These are phyloP conservation scores for Limanda limanda DNA, from an alignment of 2,113 vertebrate genomes.

Conservation along the genomic window DNA sequence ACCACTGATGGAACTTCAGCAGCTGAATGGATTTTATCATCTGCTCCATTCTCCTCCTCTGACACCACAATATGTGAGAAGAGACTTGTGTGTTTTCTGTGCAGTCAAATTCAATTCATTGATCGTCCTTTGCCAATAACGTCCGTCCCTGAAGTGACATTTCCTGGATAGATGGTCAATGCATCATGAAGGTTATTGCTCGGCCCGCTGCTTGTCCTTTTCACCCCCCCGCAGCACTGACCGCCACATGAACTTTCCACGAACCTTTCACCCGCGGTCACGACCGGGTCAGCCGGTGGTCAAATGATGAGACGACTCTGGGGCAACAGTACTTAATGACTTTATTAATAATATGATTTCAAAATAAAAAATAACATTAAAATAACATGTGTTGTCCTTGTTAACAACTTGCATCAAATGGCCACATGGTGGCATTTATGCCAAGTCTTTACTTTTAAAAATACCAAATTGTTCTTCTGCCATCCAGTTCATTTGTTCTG, in stretches of 20 bases:
- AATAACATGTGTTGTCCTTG: constrained; percentile 81
- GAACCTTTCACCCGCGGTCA: constrained; percentile 39
- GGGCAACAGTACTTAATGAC: constrained; percentile 83
- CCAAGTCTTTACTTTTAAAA: constrained; percentile 78
- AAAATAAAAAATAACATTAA: constrained; percentile 85
- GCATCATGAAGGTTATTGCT: constrained; percentile 29
- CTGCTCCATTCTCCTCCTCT: not conserved
- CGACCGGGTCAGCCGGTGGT: constrained; percentile 59
- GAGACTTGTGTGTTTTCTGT: not conserved
- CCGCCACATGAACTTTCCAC: constrained; percentile 55
- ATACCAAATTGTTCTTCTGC: constrained; percentile 78
- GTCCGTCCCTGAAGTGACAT: constrained; percentile 3
- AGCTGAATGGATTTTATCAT: not conserved
- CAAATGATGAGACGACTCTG: constrained; percentile 37
- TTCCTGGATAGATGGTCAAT: constrained; percentile 51
- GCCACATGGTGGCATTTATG: constrained; percentile 86
- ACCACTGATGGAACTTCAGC: not conserved
- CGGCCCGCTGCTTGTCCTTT: constrained; percentile 65
- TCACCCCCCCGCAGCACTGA: constrained; percentile 56
- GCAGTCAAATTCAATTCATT: constrained; percentile 44
- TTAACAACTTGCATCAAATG: constrained; percentile 82
- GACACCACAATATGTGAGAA: not conserved
- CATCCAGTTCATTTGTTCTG: constrained; percentile 76
- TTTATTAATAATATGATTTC: constrained; percentile 87
- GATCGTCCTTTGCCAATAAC: constrained; percentile 40